A percentile compares a stretch with the other conserved stretches of the same genome.
Evolutionary conservation across 2,888 invertebrate species (phyloP).

Genomic region (Drosophila tanythrix): DNA sequence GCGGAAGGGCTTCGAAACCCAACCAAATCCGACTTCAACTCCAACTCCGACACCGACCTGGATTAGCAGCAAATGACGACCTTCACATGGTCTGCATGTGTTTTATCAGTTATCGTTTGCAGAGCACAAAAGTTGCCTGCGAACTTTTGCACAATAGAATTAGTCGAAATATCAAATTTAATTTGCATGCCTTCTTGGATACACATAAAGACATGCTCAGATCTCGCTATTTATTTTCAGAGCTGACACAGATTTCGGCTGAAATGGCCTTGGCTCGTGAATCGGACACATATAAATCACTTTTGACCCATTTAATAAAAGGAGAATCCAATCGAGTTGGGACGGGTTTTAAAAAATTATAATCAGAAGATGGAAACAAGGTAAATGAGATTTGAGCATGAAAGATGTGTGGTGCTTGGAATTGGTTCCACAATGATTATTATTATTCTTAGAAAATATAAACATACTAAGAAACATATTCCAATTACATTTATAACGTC

Average conservation of each 20-base stretch:
- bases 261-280: conserved; percentile 24
- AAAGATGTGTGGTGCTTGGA: neutral
- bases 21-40: conserved; percentile 10
- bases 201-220: conserved; percentile 9
- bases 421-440: neutral
- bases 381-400: neutral
- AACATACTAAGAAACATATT: neutral
- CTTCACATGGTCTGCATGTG: conserved; percentile 45
- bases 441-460: neutral
- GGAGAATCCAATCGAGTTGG: neutral
- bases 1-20: conserved; percentile 50
- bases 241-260: conserved; percentile 25
- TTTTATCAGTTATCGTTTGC: conserved; percentile 17
- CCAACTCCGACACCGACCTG: conserved; percentile 14
- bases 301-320: conserved; percentile 1
- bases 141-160: conserved; percentile 43
- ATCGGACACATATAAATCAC: conserved; percentile 1
- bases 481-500: neutral
- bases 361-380: neutral
- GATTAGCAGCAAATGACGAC: conserved; percentile 25
- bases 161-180: conserved; percentile 34
- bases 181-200: conserved; percentile 40
- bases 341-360: neutral
- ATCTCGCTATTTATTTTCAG: conserved; percentile 10
- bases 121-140: conserved; percentile 32